phyloP scores from a whole-genome alignment of 2,113 vertebrate genomes.

The Thalassoma bifasciatum region DNA sequence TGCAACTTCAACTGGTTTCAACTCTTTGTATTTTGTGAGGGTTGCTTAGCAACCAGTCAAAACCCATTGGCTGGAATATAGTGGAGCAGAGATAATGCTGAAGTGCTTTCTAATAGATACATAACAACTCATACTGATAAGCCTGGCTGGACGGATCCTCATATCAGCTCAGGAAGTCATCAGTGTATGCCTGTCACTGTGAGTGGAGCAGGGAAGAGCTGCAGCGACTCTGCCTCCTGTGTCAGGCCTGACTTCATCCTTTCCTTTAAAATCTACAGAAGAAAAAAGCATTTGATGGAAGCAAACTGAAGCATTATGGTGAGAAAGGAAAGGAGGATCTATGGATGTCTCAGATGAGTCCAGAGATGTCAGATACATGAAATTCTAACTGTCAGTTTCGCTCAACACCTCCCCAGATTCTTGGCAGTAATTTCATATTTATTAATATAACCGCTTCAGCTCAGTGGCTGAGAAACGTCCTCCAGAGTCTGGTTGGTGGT shows the following conservation, averaged over 20 bases:
- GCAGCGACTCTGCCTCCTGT: background rate
- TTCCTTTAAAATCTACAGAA: slow-evolving; percentile 20
- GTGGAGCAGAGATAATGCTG: slow-evolving; percentile 51
- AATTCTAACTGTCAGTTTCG: slow-evolving; percentile 24
- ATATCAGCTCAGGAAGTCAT: slow-evolving; percentile 26
- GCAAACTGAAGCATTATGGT: background rate
- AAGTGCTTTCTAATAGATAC: slow-evolving; percentile 52
- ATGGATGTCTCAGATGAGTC: slow-evolving; percentile 1
- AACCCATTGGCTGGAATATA: slow-evolving; percentile 55
- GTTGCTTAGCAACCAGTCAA: slow-evolving; percentile 74
- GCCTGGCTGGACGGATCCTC: slow-evolving; percentile 18
- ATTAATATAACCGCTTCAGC: slow-evolving; percentile 52
- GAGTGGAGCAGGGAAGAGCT: slow-evolving; percentile 1
- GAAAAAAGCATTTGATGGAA: too few species aligned
- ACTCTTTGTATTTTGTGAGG: slow-evolving; percentile 64
- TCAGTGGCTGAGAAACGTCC: slow-evolving; percentile 44
- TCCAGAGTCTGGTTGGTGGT: slow-evolving; percentile 41
- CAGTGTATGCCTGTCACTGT: slow-evolving; percentile 16
- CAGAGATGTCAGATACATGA: slow-evolving; percentile 31
- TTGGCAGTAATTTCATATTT: slow-evolving; percentile 55
- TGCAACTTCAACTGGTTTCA: slow-evolving; percentile 33
- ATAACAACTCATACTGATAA: slow-evolving; percentile 54
- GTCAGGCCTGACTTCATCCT: background rate
- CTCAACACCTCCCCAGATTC: slow-evolving; percentile 31
- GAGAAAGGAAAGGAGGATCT: background rate